Percentiles rank a stretch among this genome's conserved stretches.
These are phyloP conservation scores for Torymus aiolomorphi DNA, from an alignment of 2,888 invertebrate genomes.

Conservation along the genomic window DNA sequence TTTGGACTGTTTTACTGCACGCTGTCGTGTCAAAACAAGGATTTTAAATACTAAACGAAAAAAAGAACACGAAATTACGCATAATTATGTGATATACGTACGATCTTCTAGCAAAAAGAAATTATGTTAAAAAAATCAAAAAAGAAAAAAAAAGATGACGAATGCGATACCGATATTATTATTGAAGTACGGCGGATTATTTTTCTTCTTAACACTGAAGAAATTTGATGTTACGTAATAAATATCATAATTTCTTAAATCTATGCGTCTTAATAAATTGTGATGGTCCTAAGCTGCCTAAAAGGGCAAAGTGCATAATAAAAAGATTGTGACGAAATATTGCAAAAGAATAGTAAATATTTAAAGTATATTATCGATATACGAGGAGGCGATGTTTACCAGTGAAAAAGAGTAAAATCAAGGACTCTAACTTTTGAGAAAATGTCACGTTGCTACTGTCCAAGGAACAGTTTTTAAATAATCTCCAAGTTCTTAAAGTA, in stretches of 20 bases:
- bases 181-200: conserved; percentile 46
- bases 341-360: conserved; percentile 61
- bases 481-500: conserved; percentile 68
- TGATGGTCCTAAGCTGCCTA: conserved; percentile 70
- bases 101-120: conserved; percentile 38
- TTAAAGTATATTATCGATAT: conserved; percentile 63
- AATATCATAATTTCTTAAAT: conserved; percentile 41
- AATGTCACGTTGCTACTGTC: conserved; percentile 63
- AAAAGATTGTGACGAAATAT: conserved; percentile 41
- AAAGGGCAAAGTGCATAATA: conserved; percentile 72
- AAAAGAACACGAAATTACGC: conserved; percentile 32
- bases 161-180: conserved; percentile 54
- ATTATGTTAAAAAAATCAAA: conserved; percentile 49
- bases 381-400: conserved; percentile 65
- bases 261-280: conserved; percentile 61
- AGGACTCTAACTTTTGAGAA: conserved; percentile 53
- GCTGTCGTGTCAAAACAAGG: conserved; percentile 16
- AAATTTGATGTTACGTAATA: conserved; percentile 43
- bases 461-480: conserved; percentile 66
- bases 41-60: conserved; percentile 32
- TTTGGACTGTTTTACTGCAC: conserved; percentile 11
- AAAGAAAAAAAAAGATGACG: conserved; percentile 17
- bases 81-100: conserved; percentile 56
- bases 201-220: conserved; percentile 26
- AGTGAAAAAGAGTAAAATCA: conserved; percentile 64